Evolutionary conservation across 2,888 invertebrate genomes (phyloP).

Genomic region (Colletes collaris): DNA sequence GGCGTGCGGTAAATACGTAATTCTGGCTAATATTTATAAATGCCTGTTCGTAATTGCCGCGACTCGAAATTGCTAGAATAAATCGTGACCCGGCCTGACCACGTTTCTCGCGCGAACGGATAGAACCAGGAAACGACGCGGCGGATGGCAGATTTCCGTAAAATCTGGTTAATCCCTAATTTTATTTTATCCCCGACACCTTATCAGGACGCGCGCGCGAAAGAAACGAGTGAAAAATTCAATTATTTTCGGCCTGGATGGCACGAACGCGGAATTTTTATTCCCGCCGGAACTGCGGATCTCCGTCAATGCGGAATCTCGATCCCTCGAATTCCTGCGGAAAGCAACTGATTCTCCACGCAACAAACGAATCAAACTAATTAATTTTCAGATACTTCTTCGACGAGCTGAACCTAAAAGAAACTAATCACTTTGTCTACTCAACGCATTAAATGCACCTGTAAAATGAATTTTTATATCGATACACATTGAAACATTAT

Average conservation of each 20-base stretch:
- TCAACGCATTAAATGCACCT: too few species aligned
- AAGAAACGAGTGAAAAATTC: conserved; percentile 30
- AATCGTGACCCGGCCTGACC: conserved; percentile 18
- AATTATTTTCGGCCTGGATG: conserved; percentile 13
- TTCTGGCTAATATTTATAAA: conserved; percentile 35
- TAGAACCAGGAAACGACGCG: not conserved
- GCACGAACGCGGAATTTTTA: conserved; percentile 25
- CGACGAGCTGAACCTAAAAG: too few species aligned
- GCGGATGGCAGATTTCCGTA: not conserved
- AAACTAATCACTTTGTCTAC: too few species aligned
- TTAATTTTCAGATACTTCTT: too few species aligned
- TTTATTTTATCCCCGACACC: conserved; percentile 31
- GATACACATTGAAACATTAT: too few species aligned
- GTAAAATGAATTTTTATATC: too few species aligned
- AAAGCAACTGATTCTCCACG: too few species aligned
- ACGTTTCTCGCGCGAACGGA: not conserved
- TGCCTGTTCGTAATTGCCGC: conserved; percentile 24
- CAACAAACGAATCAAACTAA: too few species aligned
- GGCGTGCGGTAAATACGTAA: not conserved
- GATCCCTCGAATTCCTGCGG: too few species aligned
- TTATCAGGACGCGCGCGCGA: conserved; percentile 31
- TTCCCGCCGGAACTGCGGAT: not conserved
- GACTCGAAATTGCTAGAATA: conserved; percentile 24
- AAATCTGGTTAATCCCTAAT: conserved; percentile 46
- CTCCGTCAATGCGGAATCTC: too few species aligned